phyloP scores from a whole-genome alignment of 2,113 vertebrate species.

The Acinonyx jubatus region DNA sequence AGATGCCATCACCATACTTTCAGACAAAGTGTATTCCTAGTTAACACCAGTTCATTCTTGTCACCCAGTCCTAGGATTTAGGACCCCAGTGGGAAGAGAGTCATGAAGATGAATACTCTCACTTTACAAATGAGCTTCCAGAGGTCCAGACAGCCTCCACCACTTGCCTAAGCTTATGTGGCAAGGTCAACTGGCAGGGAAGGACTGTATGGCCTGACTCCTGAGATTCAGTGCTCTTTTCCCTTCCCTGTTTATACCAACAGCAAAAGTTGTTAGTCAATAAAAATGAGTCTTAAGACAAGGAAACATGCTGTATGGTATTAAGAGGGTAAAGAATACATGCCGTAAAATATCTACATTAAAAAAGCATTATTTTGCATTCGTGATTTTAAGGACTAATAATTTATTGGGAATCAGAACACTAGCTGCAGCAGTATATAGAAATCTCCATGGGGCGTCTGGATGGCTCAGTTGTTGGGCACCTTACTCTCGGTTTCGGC shows the following conservation, averaged over 20 bases:
- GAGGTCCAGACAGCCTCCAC: neutral
- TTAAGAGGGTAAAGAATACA: neutral
- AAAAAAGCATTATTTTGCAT: neutral
- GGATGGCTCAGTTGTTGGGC: too few species aligned
- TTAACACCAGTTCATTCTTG: neutral
- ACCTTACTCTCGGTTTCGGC: too few species aligned
- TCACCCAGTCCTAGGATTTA: neutral
- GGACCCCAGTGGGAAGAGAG: neutral
- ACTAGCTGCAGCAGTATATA: neutral
- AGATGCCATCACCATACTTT: neutral
- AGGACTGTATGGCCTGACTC: neutral
- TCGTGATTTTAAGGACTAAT: neutral
- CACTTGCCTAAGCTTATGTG: neutral
- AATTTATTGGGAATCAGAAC: neutral
- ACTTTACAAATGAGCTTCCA: neutral
- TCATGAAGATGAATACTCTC: neutral
- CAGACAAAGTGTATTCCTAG: neutral
- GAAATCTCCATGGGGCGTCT: neutral
- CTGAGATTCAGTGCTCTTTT: neutral
- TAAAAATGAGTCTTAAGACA: neutral
- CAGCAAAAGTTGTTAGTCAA: neutral
- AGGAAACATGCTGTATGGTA: neutral
- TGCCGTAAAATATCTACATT: neutral
- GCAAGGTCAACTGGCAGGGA: neutral
- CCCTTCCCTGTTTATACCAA: neutral